Evolutionary conservation across 2,888 invertebrate genomes (phyloP).

Genomic region (Scaptomyza caliginosa): DNA sequence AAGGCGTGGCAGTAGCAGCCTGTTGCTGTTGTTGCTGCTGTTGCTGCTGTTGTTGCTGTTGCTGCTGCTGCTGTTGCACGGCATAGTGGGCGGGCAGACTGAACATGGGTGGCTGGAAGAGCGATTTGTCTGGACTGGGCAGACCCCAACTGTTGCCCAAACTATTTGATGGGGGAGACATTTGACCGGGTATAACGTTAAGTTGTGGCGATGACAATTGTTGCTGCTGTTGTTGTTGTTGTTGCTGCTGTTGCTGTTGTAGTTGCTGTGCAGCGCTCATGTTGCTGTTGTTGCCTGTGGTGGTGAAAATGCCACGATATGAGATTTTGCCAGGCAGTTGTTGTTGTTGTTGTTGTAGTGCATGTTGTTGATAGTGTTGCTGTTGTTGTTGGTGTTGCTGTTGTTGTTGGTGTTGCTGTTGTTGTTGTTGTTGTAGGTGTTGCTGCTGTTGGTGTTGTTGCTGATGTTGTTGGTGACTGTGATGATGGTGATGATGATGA

Average conservation of each 20-base stretch:
- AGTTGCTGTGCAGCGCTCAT: slow-evolving; percentile 69
- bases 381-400: slow-evolving; percentile 72
- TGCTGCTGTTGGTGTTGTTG: slow-evolving; percentile 75
- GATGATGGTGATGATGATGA: slow-evolving; percentile 64
- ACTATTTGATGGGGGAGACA: slow-evolving; percentile 86
- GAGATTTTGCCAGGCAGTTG: slow-evolving; percentile 85
- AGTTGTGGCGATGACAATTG: slow-evolving; percentile 83
- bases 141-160: slow-evolving; percentile 90
- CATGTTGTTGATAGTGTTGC: slow-evolving; percentile 79
- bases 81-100: slow-evolving; percentile 86
- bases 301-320: slow-evolving; percentile 90
- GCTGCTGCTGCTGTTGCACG: slow-evolving; percentile 81
- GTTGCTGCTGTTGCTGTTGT: slow-evolving; percentile 53
- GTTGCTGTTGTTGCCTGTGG: slow-evolving; percentile 86
- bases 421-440: slow-evolving; percentile 75
- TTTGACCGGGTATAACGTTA: slow-evolving; percentile 83
- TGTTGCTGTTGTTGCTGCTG: slow-evolving; percentile 82
- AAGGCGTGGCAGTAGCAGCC: slow-evolving; percentile 81
- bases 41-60: slow-evolving; percentile 78
- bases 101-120: slow-evolving; percentile 88
- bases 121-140: slow-evolving; percentile 88
- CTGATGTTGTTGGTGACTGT: slow-evolving; percentile 65
- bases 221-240: slow-evolving; percentile 71
- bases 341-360: slow-evolving; percentile 77
- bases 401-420: slow-evolving; percentile 81